These are phyloP conservation scores for Columba guinea DNA, from an alignment of 2,797 vertebrate species.

Conservation along the genomic window DNA sequence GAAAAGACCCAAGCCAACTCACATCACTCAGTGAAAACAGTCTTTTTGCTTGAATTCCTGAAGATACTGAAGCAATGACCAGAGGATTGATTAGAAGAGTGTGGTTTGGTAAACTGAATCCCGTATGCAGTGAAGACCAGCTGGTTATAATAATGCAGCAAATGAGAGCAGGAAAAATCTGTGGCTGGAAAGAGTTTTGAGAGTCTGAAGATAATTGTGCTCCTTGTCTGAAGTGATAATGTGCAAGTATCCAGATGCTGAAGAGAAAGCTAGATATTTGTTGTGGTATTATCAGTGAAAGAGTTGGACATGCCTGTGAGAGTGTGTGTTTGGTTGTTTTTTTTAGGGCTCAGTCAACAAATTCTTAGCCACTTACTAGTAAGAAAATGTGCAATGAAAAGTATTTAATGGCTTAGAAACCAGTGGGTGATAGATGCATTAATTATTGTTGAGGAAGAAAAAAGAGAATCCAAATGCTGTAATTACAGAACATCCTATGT, in stretches of 20 bases:
- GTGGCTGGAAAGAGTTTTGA: neutral
- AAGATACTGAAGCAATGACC: neutral
- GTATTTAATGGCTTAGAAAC: neutral
- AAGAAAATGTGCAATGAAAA: neutral
- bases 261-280: neutral
- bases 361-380: neutral
- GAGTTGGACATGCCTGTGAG: neutral
- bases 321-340: too few species aligned
- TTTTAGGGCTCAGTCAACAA: neutral
- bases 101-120: neutral
- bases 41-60: conserved; percentile 24
- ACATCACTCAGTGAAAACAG: neutral
- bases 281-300: neutral
- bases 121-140: neutral
- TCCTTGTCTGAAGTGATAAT: neutral
- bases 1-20: neutral
- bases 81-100: neutral
- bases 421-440: neutral
- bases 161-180: neutral
- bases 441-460: neutral
- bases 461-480: neutral
- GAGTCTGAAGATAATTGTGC: neutral
- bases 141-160: neutral
- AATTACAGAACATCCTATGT: neutral
- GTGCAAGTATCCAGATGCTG: neutral